Conservation (phyloP, 2,888 invertebrate genomes). For the Apamea crenata region DNA sequence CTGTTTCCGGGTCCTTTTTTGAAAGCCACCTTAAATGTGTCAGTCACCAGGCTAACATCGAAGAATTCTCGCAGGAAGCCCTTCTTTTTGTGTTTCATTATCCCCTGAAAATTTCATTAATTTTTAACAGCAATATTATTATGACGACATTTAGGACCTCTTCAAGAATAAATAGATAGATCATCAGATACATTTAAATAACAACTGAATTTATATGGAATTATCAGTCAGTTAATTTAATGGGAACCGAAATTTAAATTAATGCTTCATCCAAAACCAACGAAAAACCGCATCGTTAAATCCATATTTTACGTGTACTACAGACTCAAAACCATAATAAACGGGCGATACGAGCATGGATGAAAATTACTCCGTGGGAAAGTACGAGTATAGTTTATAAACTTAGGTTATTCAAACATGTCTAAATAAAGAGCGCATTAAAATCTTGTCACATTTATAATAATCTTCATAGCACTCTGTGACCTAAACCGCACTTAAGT, state of each 20-base stretch:
- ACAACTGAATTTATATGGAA: neutral
- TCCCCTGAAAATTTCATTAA: constrained; percentile 33
- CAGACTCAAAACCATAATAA: neutral
- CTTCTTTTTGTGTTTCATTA: constrained; percentile 60
- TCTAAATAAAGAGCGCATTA: neutral
- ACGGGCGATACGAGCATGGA: neutral
- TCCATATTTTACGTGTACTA: neutral
- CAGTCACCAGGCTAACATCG: constrained; percentile 92
- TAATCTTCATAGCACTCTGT: neutral
- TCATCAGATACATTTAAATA: neutral
- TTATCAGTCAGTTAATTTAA: no score
- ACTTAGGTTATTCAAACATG: neutral
- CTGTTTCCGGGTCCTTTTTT: constrained; percentile 93
- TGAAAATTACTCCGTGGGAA: no score
- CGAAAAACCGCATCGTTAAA: neutral
- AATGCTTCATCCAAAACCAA: neutral
- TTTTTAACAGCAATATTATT: neutral
- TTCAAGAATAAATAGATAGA: neutral
- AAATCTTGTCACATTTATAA: neutral
- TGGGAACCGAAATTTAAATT: neutral
- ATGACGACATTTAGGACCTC: no score
- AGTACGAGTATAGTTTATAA: neutral
- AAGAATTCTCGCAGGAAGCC: constrained; percentile 93
- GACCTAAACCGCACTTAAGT: no score
- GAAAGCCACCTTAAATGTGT: constrained; percentile 95